A percentile compares a stretch with the other conserved stretches of the same genome.
Conservation (phyloP, 2,113 vertebrate genomes). For the Archocentrus centrarchus region DNA sequence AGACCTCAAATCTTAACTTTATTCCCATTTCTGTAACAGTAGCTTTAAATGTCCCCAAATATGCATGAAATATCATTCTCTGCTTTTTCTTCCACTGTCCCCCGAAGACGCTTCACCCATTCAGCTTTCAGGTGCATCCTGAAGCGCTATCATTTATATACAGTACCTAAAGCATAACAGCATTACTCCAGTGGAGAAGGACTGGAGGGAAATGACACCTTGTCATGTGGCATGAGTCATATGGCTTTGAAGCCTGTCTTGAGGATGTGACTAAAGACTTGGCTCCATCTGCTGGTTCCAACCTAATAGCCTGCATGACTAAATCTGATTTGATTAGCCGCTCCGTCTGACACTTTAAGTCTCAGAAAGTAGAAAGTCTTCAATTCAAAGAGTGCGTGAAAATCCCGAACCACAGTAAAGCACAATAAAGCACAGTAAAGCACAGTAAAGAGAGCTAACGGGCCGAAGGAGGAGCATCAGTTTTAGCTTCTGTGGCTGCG, state of each 20-base stretch:
- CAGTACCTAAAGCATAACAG: constrained; percentile 8
- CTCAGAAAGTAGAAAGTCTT: constrained; percentile 42
- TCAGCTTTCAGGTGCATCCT: constrained; percentile 6
- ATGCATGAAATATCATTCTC: not conserved
- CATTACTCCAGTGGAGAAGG: constrained; percentile 22
- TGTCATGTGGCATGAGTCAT: constrained; percentile 57
- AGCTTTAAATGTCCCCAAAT: not conserved
- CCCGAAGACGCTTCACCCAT: not conserved
- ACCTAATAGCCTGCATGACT: constrained; percentile 63
- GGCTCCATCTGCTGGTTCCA: constrained; percentile 71
- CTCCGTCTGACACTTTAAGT: constrained; percentile 55
- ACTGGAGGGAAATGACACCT: constrained; percentile 53
- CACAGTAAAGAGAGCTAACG: not conserved
- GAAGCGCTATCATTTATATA: not conserved
- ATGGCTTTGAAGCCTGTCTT: constrained; percentile 59
- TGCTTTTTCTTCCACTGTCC: not conserved
- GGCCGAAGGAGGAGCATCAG: not conserved
- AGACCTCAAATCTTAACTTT: constrained; percentile 9
- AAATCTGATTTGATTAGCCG: constrained; percentile 62
- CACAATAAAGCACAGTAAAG: not conserved
- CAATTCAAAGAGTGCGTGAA: not conserved
- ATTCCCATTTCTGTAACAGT: not conserved
- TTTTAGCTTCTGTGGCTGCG: not conserved
- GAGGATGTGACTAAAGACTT: constrained; percentile 65
- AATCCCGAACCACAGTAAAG: constrained; percentile 6